Evolutionary conservation across 2,888 invertebrate genomes (phyloP), one percentile per base, ranked within the genome.

Genomic region (Thymelicus acteon): DNA sequence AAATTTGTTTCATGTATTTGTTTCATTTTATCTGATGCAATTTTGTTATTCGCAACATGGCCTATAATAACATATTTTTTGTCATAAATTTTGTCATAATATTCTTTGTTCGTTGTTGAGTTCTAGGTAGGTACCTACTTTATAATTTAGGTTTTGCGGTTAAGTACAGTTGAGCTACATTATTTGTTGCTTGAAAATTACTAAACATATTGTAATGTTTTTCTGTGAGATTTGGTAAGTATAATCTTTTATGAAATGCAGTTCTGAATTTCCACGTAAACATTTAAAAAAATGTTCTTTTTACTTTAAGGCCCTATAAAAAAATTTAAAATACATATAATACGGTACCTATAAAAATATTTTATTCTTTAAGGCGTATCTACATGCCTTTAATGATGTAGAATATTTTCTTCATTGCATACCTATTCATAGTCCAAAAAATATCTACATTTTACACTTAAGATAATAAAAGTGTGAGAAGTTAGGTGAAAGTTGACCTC

Each of bases 91-190:
- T 19, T 31, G 31, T 31, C 31, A 31, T 31, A 31, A 31, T 31
- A 5, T 48, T 48, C 48, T 0, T 48, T 48, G 2, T 48, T n/a
- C 48, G n/a, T 48, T 48, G 48, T 48, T 48, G 6, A 48, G n/a
- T n/a, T 48, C 5, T 48, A 44, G 10, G 10, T 44, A 31, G 31
- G 31, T 31, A 5, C 3, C 24, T 24, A 24, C 31, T 31, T 31
- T 31, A 31, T n/a, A 48, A 48, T 48, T 48, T 48, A 48, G 48
- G 48, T 0, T 48, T 48, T 48, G 48, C 48, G 48, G 48, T 48
- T 48, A 48, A 48, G 48, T n/a, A 48, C 48, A 48, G 48, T 48
- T 48, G 48, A 48, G 48, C n/a, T 48, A 48, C 13, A 48, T 48
- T 6, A 13, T 48, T n/a, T n/a, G 6, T 48, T 12, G 10, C 5